Percentiles rank a stretch among this genome's conserved stretches.
phyloP scores from a whole-genome alignment of 2,113 vertebrate species.

The Neoarius graeffei region DNA sequence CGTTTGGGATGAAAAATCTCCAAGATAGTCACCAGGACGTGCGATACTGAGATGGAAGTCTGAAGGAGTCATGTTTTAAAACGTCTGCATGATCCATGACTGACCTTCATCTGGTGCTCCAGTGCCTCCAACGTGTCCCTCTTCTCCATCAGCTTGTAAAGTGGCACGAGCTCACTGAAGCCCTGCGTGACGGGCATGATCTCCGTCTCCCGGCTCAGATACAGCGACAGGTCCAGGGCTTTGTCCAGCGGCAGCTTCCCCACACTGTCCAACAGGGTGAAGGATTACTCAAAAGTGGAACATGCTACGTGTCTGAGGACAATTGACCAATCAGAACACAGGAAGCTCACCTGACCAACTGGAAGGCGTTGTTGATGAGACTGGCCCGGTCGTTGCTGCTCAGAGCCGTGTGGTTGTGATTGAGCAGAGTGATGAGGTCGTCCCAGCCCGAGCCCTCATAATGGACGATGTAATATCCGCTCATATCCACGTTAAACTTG shows the following conservation, averaged over 20 bases:
- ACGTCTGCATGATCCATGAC: neutral
- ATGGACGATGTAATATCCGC: slow-evolving; percentile 79
- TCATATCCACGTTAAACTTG: slow-evolving; percentile 79
- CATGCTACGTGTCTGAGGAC: neutral
- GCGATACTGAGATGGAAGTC: neutral
- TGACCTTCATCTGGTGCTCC: slow-evolving; percentile 79
- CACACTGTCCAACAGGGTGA: slow-evolving; percentile 66
- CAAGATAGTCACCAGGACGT: neutral
- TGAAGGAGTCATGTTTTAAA: neutral
- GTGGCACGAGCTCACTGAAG: slow-evolving; percentile 80
- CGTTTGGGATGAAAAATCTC: neutral
- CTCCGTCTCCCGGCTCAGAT: slow-evolving; percentile 81
- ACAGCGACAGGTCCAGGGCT: slow-evolving; percentile 84
- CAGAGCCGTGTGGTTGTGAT: slow-evolving; percentile 74
- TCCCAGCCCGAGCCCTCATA: slow-evolving; percentile 77
- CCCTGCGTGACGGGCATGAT: slow-evolving; percentile 85
- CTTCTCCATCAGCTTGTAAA: slow-evolving; percentile 90
- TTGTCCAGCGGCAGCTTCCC: slow-evolving; percentile 81
- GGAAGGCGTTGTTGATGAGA: slow-evolving; percentile 77
- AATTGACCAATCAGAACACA: neutral
- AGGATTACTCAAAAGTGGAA: neutral
- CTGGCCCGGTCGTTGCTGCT: slow-evolving; percentile 76
- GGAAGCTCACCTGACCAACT: slow-evolving; percentile 73
- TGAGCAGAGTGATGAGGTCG: slow-evolving; percentile 66
- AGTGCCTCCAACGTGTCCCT: slow-evolving; percentile 73